A percentile compares a stretch with the other conserved stretches of the same genome.
These are phyloP conservation scores for Zaprionus vittiger DNA, from an alignment of 1,140 invertebrate genomes.

Conservation along the genomic window DNA sequence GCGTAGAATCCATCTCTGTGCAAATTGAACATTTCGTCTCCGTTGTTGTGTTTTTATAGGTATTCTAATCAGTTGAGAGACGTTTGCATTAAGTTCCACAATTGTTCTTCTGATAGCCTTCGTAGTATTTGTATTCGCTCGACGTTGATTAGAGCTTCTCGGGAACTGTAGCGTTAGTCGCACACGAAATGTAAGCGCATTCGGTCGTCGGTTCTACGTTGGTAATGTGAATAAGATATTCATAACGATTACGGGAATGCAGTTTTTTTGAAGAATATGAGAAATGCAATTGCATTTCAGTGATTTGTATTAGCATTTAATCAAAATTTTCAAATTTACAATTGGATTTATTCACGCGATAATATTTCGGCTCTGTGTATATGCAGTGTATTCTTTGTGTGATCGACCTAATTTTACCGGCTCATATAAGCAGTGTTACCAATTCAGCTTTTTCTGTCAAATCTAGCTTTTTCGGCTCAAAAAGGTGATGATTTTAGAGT, in stretches of 20 bases:
- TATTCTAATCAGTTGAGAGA: constrained; percentile 71
- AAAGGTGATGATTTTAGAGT: neutral
- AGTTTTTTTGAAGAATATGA: neutral
- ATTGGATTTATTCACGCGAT: neutral
- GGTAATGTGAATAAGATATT: neutral
- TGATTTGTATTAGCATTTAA: neutral
- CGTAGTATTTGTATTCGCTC: constrained; percentile 62
- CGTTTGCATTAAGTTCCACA: constrained; percentile 38
- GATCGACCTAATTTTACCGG: neutral
- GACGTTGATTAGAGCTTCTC: constrained; percentile 63
- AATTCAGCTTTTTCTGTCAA: too few species aligned
- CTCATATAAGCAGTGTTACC: neutral
- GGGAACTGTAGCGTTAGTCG: constrained; percentile 54
- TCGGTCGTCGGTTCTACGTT: constrained; percentile 46
- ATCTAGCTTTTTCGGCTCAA: too few species aligned
- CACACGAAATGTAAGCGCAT: constrained; percentile 55
- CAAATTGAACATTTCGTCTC: constrained; percentile 52
- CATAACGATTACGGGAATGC: neutral
- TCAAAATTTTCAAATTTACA: neutral
- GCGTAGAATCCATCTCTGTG: constrained; percentile 37
- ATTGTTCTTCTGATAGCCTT: constrained; percentile 69
- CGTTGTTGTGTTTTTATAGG: constrained; percentile 46
- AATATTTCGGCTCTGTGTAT: neutral
- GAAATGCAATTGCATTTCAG: neutral
- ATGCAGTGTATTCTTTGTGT: neutral